Conservation (phyloP, 2,113 vertebrate genomes). For the Antennarius striatus region DNA sequence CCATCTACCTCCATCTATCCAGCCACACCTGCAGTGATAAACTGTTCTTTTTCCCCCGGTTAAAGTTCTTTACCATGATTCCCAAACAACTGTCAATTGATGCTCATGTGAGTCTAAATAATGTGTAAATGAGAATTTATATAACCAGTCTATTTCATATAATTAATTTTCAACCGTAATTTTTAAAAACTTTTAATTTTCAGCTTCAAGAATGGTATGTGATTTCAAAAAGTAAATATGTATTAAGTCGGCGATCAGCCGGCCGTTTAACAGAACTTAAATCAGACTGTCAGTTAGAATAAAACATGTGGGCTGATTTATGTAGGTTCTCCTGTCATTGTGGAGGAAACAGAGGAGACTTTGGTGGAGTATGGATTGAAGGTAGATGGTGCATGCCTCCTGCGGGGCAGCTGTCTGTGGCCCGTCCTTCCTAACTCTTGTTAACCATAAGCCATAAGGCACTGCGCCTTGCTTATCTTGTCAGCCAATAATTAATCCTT, state of each 20-base stretch:
- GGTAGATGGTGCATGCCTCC: neutral
- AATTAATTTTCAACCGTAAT: too few relatives aligned
- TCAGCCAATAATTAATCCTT: conserved; percentile 57
- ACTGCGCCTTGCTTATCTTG: conserved; percentile 49
- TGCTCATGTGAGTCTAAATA: too few relatives aligned
- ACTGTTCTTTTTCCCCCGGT: neutral
- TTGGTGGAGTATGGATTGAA: neutral
- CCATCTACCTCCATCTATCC: neutral
- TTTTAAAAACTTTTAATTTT: too few relatives aligned
- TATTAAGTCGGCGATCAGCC: neutral
- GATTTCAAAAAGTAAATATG: neutral
- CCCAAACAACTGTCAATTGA: too few relatives aligned
- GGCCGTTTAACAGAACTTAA: neutral
- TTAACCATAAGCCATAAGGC: conserved; percentile 39
- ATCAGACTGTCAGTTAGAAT: neutral
- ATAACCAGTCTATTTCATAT: too few relatives aligned
- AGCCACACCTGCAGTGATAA: neutral
- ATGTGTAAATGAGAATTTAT: too few relatives aligned
- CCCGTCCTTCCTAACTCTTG: conserved; percentile 13
- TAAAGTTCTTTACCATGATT: too few relatives aligned
- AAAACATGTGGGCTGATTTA: neutral
- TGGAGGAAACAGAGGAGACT: too few relatives aligned
- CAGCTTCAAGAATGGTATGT: neutral
- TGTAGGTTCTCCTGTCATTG: neutral
- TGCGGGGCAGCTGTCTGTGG: neutral